Evolutionary conservation across 2,797 vertebrate species (phyloP), one percentile per base, ranked within the genome.

Genomic region (Myripristis murdjan): DNA sequence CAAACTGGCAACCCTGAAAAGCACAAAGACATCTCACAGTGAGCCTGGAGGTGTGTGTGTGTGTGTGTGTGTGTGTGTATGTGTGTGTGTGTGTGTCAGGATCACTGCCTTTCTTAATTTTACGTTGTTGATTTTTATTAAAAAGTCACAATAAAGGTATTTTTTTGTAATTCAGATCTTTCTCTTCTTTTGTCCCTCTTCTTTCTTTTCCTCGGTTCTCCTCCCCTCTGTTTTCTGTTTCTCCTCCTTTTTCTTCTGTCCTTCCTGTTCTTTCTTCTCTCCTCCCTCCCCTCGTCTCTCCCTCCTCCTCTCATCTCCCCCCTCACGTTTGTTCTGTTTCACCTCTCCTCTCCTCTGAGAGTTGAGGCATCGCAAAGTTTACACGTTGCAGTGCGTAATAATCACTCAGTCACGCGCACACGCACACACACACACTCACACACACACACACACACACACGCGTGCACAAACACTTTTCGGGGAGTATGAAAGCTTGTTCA

Each of bases 401-500:
- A 22, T 43, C 39, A 26, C 58, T 63, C 37, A 24, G 33, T 51
- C 2, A 15, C 23, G 12, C 14, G 67, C 67, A 69, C 59, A 57
- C 47, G 59, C 39, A 48, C 18, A 49, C 20, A 24, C 23, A 49
- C 31, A 49, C 22, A 15, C 41, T 18, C 46, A 20, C 37, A 48
- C 26, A 46, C 23, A 60, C 43, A 51, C n/a, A 16, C 23, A 41
- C 18, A 47, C 11, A 77, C 72, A 53, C 43, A 52, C 33, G 16
- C 81, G n/a, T n/a, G n/a, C n/a, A n/a, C n/a, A n/a, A n/a, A n/a
- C n/a, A n/a, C n/a, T n/a, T n/a, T n/a, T 54, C 46, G 1, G 77
- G 72, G 72, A 81, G 68, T 58, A 41, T 79, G 66, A 55, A 71
- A 53, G 72, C 82, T 76, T 88, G 84, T 86, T 89, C 75, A 66